Evolutionary conservation across 1,140 invertebrate genomes (phyloP).

Genomic region (Rhagoletis zephyria): DNA sequence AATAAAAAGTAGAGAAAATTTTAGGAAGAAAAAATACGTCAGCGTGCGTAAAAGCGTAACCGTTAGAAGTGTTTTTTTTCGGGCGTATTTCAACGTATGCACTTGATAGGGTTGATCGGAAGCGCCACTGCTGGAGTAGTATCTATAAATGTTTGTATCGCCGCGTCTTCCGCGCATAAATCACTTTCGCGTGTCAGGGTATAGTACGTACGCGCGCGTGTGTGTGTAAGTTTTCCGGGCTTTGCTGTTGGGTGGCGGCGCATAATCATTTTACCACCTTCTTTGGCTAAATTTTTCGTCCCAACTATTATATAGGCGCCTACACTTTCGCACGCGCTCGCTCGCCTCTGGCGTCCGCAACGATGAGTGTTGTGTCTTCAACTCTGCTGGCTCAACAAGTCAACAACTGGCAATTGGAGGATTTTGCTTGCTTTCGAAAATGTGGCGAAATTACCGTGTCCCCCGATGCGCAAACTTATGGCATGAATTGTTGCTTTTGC

Average conservation of each 20-base stretch:
- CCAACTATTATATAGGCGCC: not conserved
- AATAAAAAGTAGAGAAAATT: not conserved
- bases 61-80: conserved; percentile 1
- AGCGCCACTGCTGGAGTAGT: not conserved
- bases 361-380: conserved; percentile 34
- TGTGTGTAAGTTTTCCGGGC: not conserved
- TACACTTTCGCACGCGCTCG: not conserved
- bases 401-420: conserved; percentile 54
- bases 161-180: not conserved
- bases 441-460: conserved; percentile 70
- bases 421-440: conserved; percentile 62
- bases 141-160: not conserved
- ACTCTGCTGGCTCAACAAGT: conserved; percentile 33
- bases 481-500: conserved; percentile 70
- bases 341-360: not conserved
- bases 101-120: conserved; percentile 21
- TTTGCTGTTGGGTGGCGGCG: no score
- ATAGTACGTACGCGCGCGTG: not conserved
- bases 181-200: not conserved
- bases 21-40: not conserved
- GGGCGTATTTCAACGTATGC: not conserved
- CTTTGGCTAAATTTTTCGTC: not conserved
- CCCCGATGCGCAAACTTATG: conserved; percentile 68
- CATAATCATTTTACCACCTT: no score
- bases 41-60: not conserved